Conservation (phyloP, 2,888 invertebrate species). For the Pyrgus malvae region DNA sequence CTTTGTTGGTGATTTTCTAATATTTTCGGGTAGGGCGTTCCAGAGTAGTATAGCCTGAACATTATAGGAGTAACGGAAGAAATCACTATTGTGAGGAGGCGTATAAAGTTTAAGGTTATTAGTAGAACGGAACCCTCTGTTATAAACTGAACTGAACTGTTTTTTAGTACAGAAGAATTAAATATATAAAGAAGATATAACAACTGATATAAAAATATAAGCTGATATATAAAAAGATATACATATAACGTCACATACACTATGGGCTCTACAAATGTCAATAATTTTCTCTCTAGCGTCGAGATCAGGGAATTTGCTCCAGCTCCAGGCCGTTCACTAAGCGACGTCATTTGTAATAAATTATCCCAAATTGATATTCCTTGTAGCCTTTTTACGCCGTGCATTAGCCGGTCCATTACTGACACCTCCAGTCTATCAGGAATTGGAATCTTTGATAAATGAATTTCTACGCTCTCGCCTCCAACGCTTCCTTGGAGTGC, state of each 20-base stretch:
- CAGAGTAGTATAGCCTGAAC: too few species aligned
- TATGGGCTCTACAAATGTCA: too few species aligned
- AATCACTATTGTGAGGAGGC: too few species aligned
- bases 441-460: conserved; percentile 50
- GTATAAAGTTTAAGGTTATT: too few species aligned
- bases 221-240: neutral
- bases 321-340: neutral
- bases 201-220: too few species aligned
- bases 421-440: conserved; percentile 47
- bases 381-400: conserved; percentile 18
- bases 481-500: conserved; percentile 25
- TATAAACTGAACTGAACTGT: too few species aligned
- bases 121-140: too few species aligned
- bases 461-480: conserved; percentile 42
- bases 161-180: too few species aligned
- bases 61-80: too few species aligned
- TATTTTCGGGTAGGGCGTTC: too few species aligned
- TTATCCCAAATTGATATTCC: conserved; percentile 14
- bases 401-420: conserved; percentile 45
- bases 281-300: neutral
- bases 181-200: too few species aligned
- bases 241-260: neutral
- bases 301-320: conserved; percentile 1
- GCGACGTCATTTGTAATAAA: conserved; percentile 13
- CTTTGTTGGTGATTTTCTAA: too few species aligned